These are phyloP conservation scores for Bovichtus variegatus DNA, from an alignment of 2,797 vertebrate species.

Conservation along the genomic window DNA sequence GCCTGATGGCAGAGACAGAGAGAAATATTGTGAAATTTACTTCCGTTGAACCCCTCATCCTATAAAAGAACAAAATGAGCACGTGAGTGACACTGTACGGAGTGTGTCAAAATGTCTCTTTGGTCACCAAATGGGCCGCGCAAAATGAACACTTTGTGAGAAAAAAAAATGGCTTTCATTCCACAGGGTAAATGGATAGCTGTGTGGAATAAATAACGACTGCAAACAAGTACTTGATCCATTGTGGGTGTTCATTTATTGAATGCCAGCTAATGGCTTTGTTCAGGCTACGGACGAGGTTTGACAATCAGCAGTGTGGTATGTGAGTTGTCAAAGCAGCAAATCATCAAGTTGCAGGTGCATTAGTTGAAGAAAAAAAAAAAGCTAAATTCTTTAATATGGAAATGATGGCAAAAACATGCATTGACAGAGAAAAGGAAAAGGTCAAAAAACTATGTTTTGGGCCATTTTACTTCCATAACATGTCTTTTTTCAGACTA, in stretches of 20 bases:
- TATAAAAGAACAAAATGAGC: constrained; percentile 4
- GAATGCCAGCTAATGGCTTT: constrained; percentile 5
- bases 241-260: constrained; percentile 14
- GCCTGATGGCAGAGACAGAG: not conserved
- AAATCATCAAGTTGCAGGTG: not conserved
- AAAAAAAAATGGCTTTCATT: not conserved
- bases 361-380: not conserved
- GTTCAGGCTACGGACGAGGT: not conserved
- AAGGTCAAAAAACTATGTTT: too few species aligned
- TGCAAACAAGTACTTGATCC: constrained; percentile 10
- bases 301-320: not conserved
- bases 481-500: too few species aligned
- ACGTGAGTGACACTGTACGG: constrained; percentile 3
- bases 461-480: too few species aligned
- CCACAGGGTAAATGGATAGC: not conserved
- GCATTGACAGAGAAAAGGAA: not conserved
- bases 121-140: not conserved
- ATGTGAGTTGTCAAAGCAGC: not conserved
- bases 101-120: not conserved
- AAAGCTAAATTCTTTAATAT: not conserved
- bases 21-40: not conserved
- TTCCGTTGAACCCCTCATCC: not conserved
- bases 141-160: constrained; percentile 12
- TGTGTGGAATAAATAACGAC: constrained; percentile 10
- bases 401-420: not conserved